phyloP scores from a whole-genome alignment of 53 echinoderm and acorn worm species.

The Zoroaster sp. region DNA sequence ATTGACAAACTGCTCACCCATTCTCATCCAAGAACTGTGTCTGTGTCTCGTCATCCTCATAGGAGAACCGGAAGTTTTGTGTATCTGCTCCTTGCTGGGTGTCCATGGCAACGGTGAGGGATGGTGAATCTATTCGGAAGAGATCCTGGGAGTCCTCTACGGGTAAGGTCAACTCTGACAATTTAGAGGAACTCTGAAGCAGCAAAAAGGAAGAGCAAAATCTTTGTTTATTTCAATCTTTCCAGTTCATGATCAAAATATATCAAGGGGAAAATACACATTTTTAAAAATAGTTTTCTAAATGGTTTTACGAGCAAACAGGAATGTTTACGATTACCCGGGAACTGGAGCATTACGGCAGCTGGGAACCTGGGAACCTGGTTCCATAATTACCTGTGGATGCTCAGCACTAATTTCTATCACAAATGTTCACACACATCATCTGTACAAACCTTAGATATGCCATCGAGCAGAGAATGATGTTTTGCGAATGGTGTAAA shows the following conservation, averaged over 20 bases:
- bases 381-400: too few species aligned
- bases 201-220: not conserved
- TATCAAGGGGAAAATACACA: too few species aligned
- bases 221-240: not conserved
- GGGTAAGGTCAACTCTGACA: slow-evolving; percentile 77
- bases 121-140: slow-evolving; percentile 81
- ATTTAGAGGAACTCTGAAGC: slow-evolving; percentile 54
- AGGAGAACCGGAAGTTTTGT: slow-evolving; percentile 94
- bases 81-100: slow-evolving; percentile 72
- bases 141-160: slow-evolving; percentile 96
- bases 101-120: slow-evolving; percentile 55
- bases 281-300: too few species aligned
- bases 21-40: slow-evolving; percentile 97
- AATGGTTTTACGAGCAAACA: too few species aligned
- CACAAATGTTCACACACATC: too few species aligned
- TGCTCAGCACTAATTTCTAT: too few species aligned
- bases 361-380: not conserved
- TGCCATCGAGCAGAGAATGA: slow-evolving; percentile 44
- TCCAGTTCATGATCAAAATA: not conserved
- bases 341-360: not conserved
- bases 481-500: slow-evolving; percentile 83
- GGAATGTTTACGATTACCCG: too few species aligned
- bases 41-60: slow-evolving; percentile 92
- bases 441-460: slow-evolving; percentile 1
- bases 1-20: slow-evolving; percentile 72